Evolutionary conservation across 2,797 vertebrate genomes (phyloP), one percentile per base, ranked within the genome.

Genomic region (Coccyzus lansbergi): DNA sequence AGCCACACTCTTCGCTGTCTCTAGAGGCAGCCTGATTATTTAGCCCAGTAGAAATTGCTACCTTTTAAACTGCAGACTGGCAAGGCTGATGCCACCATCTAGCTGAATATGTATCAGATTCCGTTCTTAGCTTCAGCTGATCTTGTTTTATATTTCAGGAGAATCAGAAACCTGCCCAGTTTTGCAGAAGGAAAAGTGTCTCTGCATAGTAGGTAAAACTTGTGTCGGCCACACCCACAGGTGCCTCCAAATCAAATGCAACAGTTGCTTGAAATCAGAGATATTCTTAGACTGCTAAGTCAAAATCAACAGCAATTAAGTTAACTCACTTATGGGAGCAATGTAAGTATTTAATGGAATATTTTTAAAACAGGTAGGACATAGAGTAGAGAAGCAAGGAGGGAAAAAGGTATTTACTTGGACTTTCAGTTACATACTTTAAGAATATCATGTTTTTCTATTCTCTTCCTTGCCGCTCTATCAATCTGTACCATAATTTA

Each of bases 401-500:
- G 31, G 78, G 13, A 16, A 65, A 76, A 36, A 76, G 6, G 36
- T 26, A 76, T 75, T 93, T 55, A 33, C 49, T 71, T 74, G 67
- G 28, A 63, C 60, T 79, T 58, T 53, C 36, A 60, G 12, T 28
- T 67, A 44, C 44, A 60, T 49, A 52, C 53, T 74, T 87, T 84
- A 76, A 72, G 56, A 72, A 67, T 31, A 60, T 31, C 7, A 7
- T n/a, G 20, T 64, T 87, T 92, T 90, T 60, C 59, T 58, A 17
- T 72, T 91, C 42, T 86, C 28, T 87, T 84, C 21, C 63, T 92
- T 74, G 48, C 83, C 86, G 49, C 60, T 88, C 60, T 59, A 82
- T 92, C 89, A 93, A 18, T 95, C 91, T 86, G 67, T n/a, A 92
- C 60, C 22, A 90, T 74, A 86, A 93, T 95, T 97, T 90, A 71